Evolutionary conservation across 1,140 invertebrate genomes (phyloP).

Genomic region (Asbolus verrucosus): DNA sequence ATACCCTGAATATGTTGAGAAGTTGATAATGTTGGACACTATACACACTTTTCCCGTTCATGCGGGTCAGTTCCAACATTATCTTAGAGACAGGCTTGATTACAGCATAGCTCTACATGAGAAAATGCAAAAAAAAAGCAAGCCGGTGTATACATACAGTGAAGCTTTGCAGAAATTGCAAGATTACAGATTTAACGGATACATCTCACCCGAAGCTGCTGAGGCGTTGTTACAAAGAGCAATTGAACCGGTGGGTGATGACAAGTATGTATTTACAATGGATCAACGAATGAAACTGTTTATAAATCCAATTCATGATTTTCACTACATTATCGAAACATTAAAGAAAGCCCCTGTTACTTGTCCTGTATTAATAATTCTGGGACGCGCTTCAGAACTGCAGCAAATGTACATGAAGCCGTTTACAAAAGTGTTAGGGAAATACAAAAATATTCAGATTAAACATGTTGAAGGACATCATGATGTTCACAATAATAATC

Average conservation of each 20-base stretch:
- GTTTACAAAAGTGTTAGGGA: conserved; percentile 45
- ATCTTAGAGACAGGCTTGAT: conserved; percentile 59
- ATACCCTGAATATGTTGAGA: conserved; percentile 68
- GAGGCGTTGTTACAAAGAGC: conserved; percentile 67
- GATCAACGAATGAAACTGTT: conserved; percentile 56
- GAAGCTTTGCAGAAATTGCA: conserved; percentile 67
- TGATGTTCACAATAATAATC: conserved; percentile 74
- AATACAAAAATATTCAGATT: conserved; percentile 57
- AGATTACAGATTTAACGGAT: conserved; percentile 57
- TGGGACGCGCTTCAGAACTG: conserved; percentile 45
- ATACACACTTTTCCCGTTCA: conserved; percentile 60
- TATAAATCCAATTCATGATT: conserved; percentile 48
- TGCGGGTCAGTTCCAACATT: conserved; percentile 56
- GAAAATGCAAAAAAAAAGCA: conserved; percentile 55
- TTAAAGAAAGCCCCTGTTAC: conserved; percentile 51
- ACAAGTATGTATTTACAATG: conserved; percentile 60
- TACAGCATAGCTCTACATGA: conserved; percentile 55
- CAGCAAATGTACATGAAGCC: conserved; percentile 12
- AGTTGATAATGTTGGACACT: conserved; percentile 70
- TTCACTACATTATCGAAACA: conserved; percentile 59
- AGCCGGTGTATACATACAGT: conserved; percentile 67
- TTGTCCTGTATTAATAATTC: conserved; percentile 63
- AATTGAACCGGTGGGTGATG: conserved; percentile 62
- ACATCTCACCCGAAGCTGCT: conserved; percentile 65
- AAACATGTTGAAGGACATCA: conserved; percentile 71